Evolutionary conservation across 30 jellyfish, hydroid and myxozoan genomes (phyloP), one percentile per base, ranked within the genome.

Genomic region (Catostylus mosaicus): DNA sequence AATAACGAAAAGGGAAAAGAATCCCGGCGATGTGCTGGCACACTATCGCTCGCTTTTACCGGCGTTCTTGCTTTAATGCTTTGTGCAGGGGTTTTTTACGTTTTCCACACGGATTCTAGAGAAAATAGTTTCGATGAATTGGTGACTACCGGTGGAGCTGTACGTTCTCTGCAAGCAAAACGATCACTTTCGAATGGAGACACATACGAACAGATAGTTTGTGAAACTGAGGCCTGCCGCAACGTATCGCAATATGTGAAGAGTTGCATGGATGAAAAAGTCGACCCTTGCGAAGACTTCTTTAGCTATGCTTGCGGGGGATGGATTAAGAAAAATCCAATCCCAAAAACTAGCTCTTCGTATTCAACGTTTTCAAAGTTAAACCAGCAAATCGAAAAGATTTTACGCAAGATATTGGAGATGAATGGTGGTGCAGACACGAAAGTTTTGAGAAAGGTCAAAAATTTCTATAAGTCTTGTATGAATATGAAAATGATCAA

Each of bases 121-220:
- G 99, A 94, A 59, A 84, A 83, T 68, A 75, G 87, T 37, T 85
- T 83, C 69, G 99, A 94, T 62, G 99, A 94, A 48, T 79, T 94
- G 34, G 82, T 94, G 7, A 94, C 97, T 9, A 94, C 99, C 20
- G 99, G 99, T 31, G 99, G 99, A 36, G 95, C 99, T 33, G 99
- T 94, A 10, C 82, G 99, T 24, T 80, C 93, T 54, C 75, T 73
- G 43, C 67, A 43, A 14, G 40, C 86, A 35, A 52, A 48, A 34
- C 80, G 84, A 32, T 1, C 86, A 1, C 73, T 82, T 1, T 62
- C 92, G n/a, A 12, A 27, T 65, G 86, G 87, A 1, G 89, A 24
- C 61, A 32, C 60, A 23, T 74, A 62, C 87, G 75, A 51, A 35
- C 92, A 71, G 50, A 54, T 77, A 0, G 83, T 89, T 18, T 94